Conservation (phyloP, 2,113 vertebrate genomes). For the Leiothrix lutea region DNA sequence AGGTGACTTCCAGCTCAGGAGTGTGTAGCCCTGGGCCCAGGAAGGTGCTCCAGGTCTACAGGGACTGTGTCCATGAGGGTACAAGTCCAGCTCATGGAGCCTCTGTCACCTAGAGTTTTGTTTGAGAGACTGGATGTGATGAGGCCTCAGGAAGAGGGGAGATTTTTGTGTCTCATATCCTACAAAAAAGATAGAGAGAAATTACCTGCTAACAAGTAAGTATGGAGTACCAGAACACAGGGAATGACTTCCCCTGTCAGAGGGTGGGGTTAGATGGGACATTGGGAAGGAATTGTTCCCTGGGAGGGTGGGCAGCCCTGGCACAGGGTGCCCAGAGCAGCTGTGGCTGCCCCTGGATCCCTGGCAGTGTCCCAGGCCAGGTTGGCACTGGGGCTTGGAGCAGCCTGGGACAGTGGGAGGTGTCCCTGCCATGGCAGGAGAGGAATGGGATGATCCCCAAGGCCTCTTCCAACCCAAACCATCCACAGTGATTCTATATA, state of each 20-base stretch:
- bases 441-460: not conserved
- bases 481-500: not conserved
- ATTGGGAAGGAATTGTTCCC: not conserved
- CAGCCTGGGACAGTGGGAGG: not conserved
- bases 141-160: not conserved
- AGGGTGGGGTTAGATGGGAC: not conserved
- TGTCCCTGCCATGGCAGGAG: not conserved
- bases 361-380: not conserved
- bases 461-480: not conserved
- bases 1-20: not conserved
- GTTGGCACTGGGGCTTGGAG: not conserved
- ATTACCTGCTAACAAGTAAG: not conserved
- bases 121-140: not conserved
- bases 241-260: not conserved
- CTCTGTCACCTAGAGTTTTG: not conserved
- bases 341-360: not conserved
- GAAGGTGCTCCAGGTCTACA: not conserved
- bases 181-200: not conserved
- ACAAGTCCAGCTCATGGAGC: not conserved
- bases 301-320: not conserved
- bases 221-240: not conserved
- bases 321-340: not conserved
- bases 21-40: not conserved
- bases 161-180: not conserved
- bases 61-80: not conserved